Evolutionary conservation across 2,113 vertebrate species (phyloP), one percentile per base, ranked within the genome.

Genomic region (Cyphomyrus discorhynchus): DNA sequence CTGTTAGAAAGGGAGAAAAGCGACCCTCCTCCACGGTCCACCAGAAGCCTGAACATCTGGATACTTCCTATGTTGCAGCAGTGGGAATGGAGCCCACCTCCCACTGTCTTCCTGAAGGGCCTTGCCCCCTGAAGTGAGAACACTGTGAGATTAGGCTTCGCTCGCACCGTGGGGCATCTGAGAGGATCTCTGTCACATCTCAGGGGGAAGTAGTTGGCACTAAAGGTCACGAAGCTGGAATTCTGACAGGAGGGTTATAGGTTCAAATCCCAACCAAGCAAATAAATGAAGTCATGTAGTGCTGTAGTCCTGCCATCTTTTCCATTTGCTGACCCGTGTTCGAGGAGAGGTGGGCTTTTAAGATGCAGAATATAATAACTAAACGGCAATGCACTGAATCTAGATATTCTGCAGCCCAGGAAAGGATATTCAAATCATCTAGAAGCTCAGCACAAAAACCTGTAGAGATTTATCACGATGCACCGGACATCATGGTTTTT

Each of bases 31-130:
- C 24, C 24, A 10, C 45, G 1, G 21, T 47, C 82, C 74, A n/a
- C 15, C 82, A 47, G 82, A 47, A 45, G 82, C 82, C 45, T n/a
- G 39, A 84, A 84, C 82, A 84, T 84, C 82, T 84, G 82, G 82
- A 84, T n/a, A 8, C 82, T 84, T 84, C 82, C 82, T 11, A n/a
- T 21, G 74, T n/a, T 47, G 39, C 82, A n/a, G 45, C 42, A 47
- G 82, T 24, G 82, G 82, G 42, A 84, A 47, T 84, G 82, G 8
- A 84, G 39, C 45, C 82, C 82, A 45, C 45, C 82, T 47, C 82
- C 82, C 45, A 47, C 45, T 21, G 74, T 17, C 74, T 80, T 80
- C 74, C 74, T 80, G 74, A 80, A 80, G 74, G 74, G 74, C 35
- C 74, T 39, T 42, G 35, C 74, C 1, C 35, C 35, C 82, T 24